These are phyloP conservation scores for Brachionus rotundiformis DNA, from an alignment of 1,140 invertebrate species.

Conservation along the genomic window DNA sequence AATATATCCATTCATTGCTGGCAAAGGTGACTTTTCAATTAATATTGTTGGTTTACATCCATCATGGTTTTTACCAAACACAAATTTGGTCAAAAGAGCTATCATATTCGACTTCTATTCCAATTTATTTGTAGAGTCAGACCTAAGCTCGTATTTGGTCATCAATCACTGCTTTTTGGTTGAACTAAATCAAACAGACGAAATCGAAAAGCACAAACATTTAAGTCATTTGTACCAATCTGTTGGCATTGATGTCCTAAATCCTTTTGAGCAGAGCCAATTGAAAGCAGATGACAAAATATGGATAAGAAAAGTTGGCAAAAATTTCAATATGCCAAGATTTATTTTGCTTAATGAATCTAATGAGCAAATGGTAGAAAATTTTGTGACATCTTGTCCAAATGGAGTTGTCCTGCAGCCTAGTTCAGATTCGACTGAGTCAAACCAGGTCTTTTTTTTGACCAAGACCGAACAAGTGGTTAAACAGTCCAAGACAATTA, in stretches of 20 bases:
- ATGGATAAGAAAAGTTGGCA: neutral
- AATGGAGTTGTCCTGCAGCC: slow-evolving; percentile 8
- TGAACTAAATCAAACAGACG: neutral
- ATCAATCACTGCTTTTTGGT: neutral
- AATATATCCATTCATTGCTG: neutral
- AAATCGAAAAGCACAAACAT: neutral
- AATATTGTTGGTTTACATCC: neutral
- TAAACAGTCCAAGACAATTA: neutral
- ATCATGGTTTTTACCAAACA: slow-evolving; percentile 1
- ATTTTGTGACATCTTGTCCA: neutral
- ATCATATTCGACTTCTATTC: neutral
- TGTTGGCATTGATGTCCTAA: neutral
- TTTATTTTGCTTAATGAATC: neutral
- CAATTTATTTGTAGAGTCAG: slow-evolving; percentile 10
- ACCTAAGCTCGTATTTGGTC: neutral
- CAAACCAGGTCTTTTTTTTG: neutral
- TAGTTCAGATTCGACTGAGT: neutral
- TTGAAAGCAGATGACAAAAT: neutral
- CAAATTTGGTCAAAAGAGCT: slow-evolving; percentile 24
- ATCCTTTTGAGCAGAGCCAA: neutral
- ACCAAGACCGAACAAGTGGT: neutral
- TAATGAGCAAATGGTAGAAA: neutral
- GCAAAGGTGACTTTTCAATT: neutral
- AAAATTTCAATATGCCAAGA: neutral
- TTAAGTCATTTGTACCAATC: neutral